phyloP scores from a whole-genome alignment of 2,888 invertebrate species.

The Euclidia mi region DNA sequence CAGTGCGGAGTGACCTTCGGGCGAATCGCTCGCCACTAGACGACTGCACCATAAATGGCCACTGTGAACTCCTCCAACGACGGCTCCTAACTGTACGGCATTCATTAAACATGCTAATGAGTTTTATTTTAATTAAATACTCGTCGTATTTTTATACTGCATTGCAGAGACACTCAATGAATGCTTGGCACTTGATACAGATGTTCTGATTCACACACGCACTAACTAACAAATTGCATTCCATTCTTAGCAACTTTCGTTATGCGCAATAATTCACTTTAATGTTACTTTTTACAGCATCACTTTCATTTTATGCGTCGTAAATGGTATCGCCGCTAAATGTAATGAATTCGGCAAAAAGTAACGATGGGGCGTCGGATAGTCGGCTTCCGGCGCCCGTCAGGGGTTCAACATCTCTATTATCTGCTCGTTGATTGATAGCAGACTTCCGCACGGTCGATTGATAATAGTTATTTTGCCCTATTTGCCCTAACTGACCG shows the following conservation, averaged over 20 bases:
- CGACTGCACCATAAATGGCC: slow-evolving; percentile 68
- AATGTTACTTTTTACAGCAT: background rate
- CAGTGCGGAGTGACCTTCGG: slow-evolving; percentile 78
- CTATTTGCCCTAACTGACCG: slow-evolving; percentile 66
- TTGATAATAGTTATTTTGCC: slow-evolving; percentile 72
- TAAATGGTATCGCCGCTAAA: slow-evolving; percentile 23
- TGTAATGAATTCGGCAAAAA: slow-evolving; percentile 52
- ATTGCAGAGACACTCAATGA: slow-evolving; percentile 3
- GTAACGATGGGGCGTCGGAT: slow-evolving; percentile 60
- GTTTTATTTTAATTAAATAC: slow-evolving; percentile 19
- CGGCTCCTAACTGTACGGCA: slow-evolving; percentile 21
- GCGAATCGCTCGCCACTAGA: slow-evolving; percentile 70
- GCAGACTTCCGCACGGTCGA: slow-evolving; percentile 76
- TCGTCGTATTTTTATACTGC: slow-evolving; percentile 1
- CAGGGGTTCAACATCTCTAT: slow-evolving; percentile 81
- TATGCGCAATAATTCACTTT: background rate
- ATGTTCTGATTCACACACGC: background rate
- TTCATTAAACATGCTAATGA: slow-evolving; percentile 18
- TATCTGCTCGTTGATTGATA: slow-evolving; percentile 85
- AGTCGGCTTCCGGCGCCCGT: slow-evolving; percentile 72
- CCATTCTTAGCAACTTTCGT: background rate
- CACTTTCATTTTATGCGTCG: background rate
- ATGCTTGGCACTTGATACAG: slow-evolving; percentile 3
- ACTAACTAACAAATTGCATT: slow-evolving; percentile 9
- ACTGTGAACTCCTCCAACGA: slow-evolving; percentile 44